Percentiles rank a stretch among this genome's conserved stretches.
These are phyloP conservation scores for Mus musculus DNA, from an alignment of 2,113 vertebrate genomes.

Conservation along the genomic window DNA sequence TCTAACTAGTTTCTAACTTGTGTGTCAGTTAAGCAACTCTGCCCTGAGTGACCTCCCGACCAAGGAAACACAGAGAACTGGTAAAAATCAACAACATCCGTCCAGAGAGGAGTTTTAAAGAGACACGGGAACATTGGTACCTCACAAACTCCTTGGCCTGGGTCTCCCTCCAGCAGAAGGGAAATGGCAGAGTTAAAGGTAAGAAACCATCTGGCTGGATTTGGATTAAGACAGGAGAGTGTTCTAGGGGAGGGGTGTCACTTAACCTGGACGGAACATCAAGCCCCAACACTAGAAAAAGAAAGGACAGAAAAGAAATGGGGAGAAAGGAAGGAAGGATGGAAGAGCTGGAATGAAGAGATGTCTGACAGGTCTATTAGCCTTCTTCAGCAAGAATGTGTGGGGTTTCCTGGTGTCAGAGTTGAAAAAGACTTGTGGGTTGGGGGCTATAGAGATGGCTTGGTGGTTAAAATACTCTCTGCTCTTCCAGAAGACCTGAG, in stretches of 20 bases:
- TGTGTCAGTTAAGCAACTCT: conserved; percentile 39
- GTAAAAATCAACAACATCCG: not conserved
- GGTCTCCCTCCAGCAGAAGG: conserved; percentile 45
- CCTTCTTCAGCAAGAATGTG: conserved; percentile 18
- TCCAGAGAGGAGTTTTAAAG: conserved; percentile 5
- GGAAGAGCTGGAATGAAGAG: not conserved
- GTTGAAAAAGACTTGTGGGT: not conserved
- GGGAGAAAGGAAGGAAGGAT: not conserved
- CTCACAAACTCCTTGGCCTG: conserved; percentile 15
- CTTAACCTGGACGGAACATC: not conserved
- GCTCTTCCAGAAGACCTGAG: not conserved
- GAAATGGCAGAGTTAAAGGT: conserved; percentile 93
- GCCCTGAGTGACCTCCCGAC: not conserved
- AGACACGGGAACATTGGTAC: not conserved
- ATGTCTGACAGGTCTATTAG: not conserved
- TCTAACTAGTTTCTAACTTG: conserved; percentile 68
- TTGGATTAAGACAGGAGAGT: not conserved
- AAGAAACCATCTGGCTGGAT: conserved; percentile 76
- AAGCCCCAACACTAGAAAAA: not conserved
- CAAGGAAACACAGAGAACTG: not conserved
- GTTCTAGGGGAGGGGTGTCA: not conserved
- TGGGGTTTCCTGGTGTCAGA: not conserved
- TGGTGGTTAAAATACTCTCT: not conserved
- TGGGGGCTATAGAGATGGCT: not conserved
- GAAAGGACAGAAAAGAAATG: not conserved